phyloP scores from a whole-genome alignment of 1,140 invertebrate species.

The Mercenaria mercenaria region DNA sequence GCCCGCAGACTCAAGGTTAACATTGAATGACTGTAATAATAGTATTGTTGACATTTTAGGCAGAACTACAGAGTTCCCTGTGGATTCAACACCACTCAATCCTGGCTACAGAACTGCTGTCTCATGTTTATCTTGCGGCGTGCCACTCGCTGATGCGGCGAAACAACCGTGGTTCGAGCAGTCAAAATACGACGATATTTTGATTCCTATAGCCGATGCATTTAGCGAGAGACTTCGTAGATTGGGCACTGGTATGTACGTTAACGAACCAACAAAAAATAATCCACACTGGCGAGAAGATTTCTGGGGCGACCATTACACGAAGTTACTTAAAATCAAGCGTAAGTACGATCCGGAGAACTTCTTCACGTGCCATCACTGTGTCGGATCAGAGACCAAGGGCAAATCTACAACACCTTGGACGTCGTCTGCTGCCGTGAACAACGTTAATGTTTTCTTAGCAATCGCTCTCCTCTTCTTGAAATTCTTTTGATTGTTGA shows the following conservation, averaged over 20 bases:
- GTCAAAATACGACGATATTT: not conserved
- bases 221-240: not conserved
- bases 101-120: constrained; percentile 47
- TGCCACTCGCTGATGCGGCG: not conserved
- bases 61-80: not conserved
- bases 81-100: constrained; percentile 39
- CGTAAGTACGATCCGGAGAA: constrained; percentile 61
- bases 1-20: too few species aligned
- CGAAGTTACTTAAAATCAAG: constrained; percentile 61
- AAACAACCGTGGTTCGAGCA: not conserved
- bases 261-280: constrained; percentile 69
- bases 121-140: not conserved
- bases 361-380: constrained; percentile 71
- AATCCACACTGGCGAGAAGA: constrained; percentile 67
- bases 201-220: constrained; percentile 7
- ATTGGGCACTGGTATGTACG: constrained; percentile 66
- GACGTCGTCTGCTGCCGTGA: not conserved
- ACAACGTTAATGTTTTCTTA: not conserved
- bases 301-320: constrained; percentile 69
- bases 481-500: not conserved
- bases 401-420: not conserved
- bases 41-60: constrained; percentile 7
- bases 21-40: too few species aligned
- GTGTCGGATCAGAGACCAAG: constrained; percentile 61
- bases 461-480: not conserved